Evolutionary conservation across 1,140 invertebrate genomes (phyloP).

Genomic region (Adelges cooleyi): DNA sequence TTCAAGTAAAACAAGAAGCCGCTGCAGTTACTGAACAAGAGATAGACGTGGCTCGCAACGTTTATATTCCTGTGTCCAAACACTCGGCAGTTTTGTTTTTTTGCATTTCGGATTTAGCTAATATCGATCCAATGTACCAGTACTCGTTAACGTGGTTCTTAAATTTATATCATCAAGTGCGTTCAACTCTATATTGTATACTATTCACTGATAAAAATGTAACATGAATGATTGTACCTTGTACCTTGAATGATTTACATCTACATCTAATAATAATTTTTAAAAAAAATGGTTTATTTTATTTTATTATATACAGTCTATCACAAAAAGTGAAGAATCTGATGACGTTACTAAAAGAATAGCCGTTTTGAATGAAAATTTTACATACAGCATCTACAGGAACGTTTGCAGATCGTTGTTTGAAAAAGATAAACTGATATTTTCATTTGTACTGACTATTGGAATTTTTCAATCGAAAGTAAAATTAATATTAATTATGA

Average conservation of each 20-base stretch:
- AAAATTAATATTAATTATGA: no score
- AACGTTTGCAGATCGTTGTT: slow-evolving; percentile 87
- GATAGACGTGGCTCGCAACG: slow-evolving; percentile 70
- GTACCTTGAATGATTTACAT: no score
- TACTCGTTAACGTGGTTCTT: slow-evolving; percentile 86
- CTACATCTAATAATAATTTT: background rate
- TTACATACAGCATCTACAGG: slow-evolving; percentile 76
- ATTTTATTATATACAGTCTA: slow-evolving; percentile 44
- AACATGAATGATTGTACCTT: no score
- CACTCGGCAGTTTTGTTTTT: slow-evolving; percentile 86
- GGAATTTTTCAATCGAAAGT: slow-evolving; percentile 36
- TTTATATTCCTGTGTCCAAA: slow-evolving; percentile 74
- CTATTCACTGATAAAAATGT: no score
- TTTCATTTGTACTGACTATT: slow-evolving; percentile 75
- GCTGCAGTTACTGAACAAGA: slow-evolving; percentile 57
- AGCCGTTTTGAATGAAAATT: slow-evolving; percentile 60
- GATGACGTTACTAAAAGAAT: slow-evolving; percentile 52
- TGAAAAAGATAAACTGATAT: slow-evolving; percentile 87
- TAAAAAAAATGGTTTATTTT: no score
- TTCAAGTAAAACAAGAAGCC: slow-evolving; percentile 75
- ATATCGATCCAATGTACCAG: slow-evolving; percentile 94
- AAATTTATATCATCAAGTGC: slow-evolving; percentile 66
- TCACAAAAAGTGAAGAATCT: slow-evolving; percentile 57
- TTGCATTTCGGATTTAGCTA: slow-evolving; percentile 76
- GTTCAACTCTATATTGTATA: no score